Base-by-base conservation (phyloP, 2,113 vertebrate species). In the Lucifuga dentata region DNA sequence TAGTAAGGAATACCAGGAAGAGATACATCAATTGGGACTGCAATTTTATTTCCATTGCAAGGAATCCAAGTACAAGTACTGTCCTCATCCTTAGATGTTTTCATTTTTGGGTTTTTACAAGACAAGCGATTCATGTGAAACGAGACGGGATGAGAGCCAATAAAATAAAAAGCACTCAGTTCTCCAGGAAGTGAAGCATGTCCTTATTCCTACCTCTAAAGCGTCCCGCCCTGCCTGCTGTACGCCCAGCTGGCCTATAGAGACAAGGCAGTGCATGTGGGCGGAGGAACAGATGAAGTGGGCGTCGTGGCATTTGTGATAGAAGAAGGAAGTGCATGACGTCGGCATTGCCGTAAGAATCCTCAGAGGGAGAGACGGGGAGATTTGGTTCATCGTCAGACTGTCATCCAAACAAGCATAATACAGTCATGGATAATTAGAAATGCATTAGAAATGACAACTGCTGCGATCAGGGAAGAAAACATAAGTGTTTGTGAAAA, bases 191-290 rank as follows among this genome's bases (percentile, higher is more conserved):
- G 71, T 65, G 60, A 80, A 84, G 84, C 74, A 43, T 74, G 66
- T 53, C 17, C 39, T 55, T 48, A 29, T 72, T 45, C 33, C 52
- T 55, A 46, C 64, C 69, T 48, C 43, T 21, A 58, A 41, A 63
- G 45, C 72, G 36, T 21, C 11, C 77, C 78, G 35, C 84, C 82
- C 65, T 5, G 44, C 81, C 82, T 77, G 83, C 87, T 86, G 81
- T 69, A 76, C 75, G 51, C 70, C 80, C 86, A 89, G 74, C 80
- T 88, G 85, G 69, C 78, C 86, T 50, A 33, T 15, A 23, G 84
- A 56, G 58, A 55, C 11, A 23, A 73, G 77, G 62, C 73, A 35
- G 70, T n/a, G 12, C 20, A 36, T 60, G 73, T 81, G 79, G 83
- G 75, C 8, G 56, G 84, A 64, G 72, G 68, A 78, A 51, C 86